Base-by-base conservation (phyloP, 2,888 invertebrate genomes). In the Amiota communis region DNA sequence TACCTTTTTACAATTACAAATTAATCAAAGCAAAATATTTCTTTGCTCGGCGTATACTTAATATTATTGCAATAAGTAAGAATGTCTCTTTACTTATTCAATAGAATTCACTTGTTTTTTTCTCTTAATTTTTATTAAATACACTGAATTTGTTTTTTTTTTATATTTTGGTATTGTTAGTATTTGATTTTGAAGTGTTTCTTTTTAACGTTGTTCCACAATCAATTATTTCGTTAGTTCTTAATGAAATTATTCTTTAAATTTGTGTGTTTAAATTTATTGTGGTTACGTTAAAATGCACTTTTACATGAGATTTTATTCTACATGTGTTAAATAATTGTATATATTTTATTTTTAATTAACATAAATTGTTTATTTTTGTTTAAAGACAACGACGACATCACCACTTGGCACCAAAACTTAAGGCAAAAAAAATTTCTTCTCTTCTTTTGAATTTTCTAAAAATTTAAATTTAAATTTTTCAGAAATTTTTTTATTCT, bases 391-490 rank as follows among this genome's bases (percentile, higher is more conserved):
- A 83, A 36, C 36, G 36, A 36, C 36, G 36, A 36, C 36, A 36
- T 36, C 86, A 83, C 77, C 82, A 85, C 86, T 84, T 83, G 82
- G 75, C 79, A 74, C 75, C 78, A 71, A 53, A 36, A 36, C 36
- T 36, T 36, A 36, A 36, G 36, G 36, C 8, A 36, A 36, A 36
- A 36, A 36, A 36, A 36, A 36, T 36, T 1, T 36, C 36, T 36
- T 36, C 36, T 36, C 8, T 36, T 36, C 6, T 36, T 36, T 23
- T n/a, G n/a, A 23, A 23, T 23, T 23, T 23, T 23, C 3, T 3
- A 2, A 23, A 23, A 23, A 2, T 23, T 23, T 23, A 23, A 23
- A 23, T 23, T 23, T 23, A 1, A 23, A 36, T 36, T 6, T 36
- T 36, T 36, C 36, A 6, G 12, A 53, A 53, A 53, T 53, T 53